phyloP scores from a whole-genome alignment of 2,888 invertebrate species.

The Xylocampa areola region DNA sequence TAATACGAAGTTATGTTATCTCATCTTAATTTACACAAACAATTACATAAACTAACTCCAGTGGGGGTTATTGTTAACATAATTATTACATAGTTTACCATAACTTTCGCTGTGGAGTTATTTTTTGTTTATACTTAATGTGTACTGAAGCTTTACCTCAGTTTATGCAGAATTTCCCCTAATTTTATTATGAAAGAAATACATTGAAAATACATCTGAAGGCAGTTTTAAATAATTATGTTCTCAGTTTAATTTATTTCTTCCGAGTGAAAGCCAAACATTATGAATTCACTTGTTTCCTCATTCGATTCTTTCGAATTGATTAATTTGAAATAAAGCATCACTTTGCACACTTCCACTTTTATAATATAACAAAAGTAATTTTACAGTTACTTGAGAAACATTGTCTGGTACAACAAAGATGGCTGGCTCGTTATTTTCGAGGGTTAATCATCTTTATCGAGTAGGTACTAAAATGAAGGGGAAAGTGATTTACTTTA shows the following conservation, averaged over 20 bases:
- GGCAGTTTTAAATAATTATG: conserved; percentile 1
- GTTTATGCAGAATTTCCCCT: too few relatives aligned
- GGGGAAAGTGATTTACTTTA: conserved; percentile 65
- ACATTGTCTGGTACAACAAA: conserved; percentile 69
- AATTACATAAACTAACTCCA: too few relatives aligned
- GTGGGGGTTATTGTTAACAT: too few relatives aligned
- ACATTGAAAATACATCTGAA: not conserved
- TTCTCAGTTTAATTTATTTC: not conserved
- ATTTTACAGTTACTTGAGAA: conserved; percentile 68
- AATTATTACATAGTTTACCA: too few relatives aligned
- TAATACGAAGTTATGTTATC: too few relatives aligned
- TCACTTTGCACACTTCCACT: conserved; percentile 34
- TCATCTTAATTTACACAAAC: too few relatives aligned
- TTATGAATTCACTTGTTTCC: conserved; percentile 7
- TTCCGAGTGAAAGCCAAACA: conserved; percentile 9
- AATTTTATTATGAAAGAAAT: not conserved
- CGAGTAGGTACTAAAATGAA: conserved; percentile 64
- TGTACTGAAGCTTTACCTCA: too few relatives aligned
- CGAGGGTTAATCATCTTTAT: conserved; percentile 71
- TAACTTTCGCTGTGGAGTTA: too few relatives aligned
- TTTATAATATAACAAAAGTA: conserved; percentile 53
- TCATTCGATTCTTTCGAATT: conserved; percentile 17
- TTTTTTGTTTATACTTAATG: too few relatives aligned
- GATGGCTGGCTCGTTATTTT: conserved; percentile 69
- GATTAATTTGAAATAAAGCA: conserved; percentile 40